Conservation (phyloP, 2,797 vertebrate species). For the Molothrus aeneus region DNA sequence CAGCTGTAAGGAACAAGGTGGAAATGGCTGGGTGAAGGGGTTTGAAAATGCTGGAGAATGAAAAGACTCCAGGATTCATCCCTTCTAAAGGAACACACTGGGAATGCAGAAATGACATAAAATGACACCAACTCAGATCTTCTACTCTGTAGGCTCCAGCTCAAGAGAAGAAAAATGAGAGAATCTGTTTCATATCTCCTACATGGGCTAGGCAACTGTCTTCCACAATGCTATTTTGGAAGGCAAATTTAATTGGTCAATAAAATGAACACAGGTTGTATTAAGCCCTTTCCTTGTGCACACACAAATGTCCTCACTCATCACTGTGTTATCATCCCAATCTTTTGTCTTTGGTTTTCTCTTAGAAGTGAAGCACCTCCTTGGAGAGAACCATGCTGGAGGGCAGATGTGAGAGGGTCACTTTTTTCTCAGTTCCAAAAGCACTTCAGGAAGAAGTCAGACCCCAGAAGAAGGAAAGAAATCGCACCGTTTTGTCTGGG, state of each 20-base stretch:
- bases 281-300: not conserved
- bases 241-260: not conserved
- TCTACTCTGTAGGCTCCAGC: not conserved
- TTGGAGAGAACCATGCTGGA: not conserved
- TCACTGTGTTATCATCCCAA: not conserved
- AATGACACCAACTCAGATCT: not conserved
- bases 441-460: not conserved
- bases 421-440: not conserved
- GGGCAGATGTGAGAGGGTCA: not conserved
- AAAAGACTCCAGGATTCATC: not conserved
- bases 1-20: not conserved
- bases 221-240: not conserved
- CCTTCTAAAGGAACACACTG: not conserved
- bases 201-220: not conserved
- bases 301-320: not conserved
- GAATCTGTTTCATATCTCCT: not conserved
- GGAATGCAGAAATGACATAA: not conserved
- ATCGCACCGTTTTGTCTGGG: slow-evolving; percentile 84
- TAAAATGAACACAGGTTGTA: not conserved
- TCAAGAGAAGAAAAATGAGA: not conserved
- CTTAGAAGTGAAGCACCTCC: not conserved
- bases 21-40: not conserved
- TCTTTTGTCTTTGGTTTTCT: not conserved
- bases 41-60: not conserved
- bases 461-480: not conserved